These are phyloP conservation scores for Chromoteleia sp. DNA, from an alignment of 2,888 invertebrate genomes.

Conservation along the genomic window DNA sequence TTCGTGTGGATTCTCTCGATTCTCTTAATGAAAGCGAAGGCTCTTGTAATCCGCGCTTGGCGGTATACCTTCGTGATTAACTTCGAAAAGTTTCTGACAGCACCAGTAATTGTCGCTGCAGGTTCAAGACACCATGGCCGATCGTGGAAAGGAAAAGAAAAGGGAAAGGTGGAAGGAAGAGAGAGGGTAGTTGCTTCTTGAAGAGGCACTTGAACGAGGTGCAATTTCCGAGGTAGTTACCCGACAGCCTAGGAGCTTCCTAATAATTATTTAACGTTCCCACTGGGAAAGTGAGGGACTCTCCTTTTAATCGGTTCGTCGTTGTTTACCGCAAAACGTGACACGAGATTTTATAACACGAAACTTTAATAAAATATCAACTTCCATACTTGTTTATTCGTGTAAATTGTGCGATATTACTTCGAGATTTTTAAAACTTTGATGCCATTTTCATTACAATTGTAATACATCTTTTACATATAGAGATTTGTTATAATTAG, in stretches of 20 bases:
- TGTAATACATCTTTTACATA: no score
- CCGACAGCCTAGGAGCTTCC: slow-evolving; percentile 53
- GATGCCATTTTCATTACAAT: no score
- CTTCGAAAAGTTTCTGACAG: slow-evolving; percentile 68
- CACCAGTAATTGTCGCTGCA: slow-evolving; percentile 60
- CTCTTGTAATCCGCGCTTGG: slow-evolving; percentile 62
- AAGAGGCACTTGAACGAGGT: slow-evolving; percentile 73
- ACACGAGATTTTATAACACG: slow-evolving; percentile 32
- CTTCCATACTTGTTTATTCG: not conserved
- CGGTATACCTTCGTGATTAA: slow-evolving; percentile 67
- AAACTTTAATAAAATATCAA: slow-evolving; percentile 19
- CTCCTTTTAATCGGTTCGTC: slow-evolving; percentile 67
- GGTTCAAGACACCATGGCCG: slow-evolving; percentile 56
- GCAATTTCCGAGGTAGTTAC: slow-evolving; percentile 73
- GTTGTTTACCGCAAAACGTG: slow-evolving; percentile 57
- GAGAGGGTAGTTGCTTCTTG: slow-evolving; percentile 70
- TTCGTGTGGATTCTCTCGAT: slow-evolving; percentile 45
- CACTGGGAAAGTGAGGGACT: slow-evolving; percentile 61
- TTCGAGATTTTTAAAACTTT: no score
- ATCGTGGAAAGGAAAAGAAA: slow-evolving; percentile 44
- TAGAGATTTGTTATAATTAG: no score
- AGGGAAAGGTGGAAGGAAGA: slow-evolving; percentile 43
- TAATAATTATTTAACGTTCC: slow-evolving; percentile 73
- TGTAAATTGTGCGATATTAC: no score
- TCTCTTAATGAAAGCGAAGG: slow-evolving; percentile 61